Conservation (phyloP, 2,888 invertebrate species). For the Pristionchus japonicus region DNA sequence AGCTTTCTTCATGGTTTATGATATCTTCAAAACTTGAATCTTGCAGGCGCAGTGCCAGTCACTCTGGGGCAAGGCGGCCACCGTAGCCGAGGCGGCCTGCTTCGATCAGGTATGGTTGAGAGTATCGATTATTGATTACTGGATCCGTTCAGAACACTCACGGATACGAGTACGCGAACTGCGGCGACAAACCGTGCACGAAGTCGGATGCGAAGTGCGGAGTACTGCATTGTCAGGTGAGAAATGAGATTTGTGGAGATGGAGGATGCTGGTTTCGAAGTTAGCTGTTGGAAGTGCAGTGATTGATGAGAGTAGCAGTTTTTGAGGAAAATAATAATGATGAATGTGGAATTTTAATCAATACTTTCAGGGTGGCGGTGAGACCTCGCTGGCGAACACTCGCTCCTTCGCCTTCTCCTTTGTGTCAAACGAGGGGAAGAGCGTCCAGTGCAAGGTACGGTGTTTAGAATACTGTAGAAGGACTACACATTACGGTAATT, state of each 20-base stretch:
- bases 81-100: conserved; percentile 88
- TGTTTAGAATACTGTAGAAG: not conserved
- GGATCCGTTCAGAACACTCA: conserved; percentile 80
- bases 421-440: conserved; percentile 1
- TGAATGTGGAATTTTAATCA: too few relatives aligned
- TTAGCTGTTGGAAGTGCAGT: too few relatives aligned
- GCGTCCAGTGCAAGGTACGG: conserved; percentile 55
- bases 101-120: conserved; percentile 82
- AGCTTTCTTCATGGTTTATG: not conserved
- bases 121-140: not conserved
- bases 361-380: conserved; percentile 80
- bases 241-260: conserved; percentile 72
- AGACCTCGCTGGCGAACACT: conserved; percentile 75
- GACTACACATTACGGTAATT: too few relatives aligned
- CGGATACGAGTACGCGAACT: conserved; percentile 94
- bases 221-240: conserved; percentile 87
- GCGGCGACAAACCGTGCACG: conserved; percentile 80
- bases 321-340: too few relatives aligned
- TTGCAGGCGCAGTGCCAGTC: conserved; percentile 88
- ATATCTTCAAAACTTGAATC: not conserved
- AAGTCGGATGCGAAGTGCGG: conserved; percentile 88
- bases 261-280: conserved; percentile 58
- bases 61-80: conserved; percentile 89
- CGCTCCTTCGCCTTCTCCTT: conserved; percentile 45
- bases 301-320: too few relatives aligned